These are phyloP conservation scores for Heliconius himera DNA, from an alignment of 1,140 invertebrate species.

Conservation along the genomic window DNA sequence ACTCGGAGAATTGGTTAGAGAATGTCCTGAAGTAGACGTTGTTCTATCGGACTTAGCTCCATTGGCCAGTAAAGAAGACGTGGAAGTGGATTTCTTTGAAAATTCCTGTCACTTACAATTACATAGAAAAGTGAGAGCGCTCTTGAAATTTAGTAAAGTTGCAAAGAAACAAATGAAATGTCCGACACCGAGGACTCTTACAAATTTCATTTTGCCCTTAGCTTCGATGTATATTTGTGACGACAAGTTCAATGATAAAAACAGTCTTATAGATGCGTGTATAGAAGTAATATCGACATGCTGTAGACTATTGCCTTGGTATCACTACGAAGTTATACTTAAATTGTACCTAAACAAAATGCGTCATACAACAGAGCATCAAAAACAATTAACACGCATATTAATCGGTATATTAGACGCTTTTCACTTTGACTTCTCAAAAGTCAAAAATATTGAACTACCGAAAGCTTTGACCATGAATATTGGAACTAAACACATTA, in stretches of 20 bases:
- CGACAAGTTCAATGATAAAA: constrained; percentile 88
- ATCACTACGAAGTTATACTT: constrained; percentile 91
- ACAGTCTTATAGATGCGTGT: constrained; percentile 92
- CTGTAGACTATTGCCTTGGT: constrained; percentile 91
- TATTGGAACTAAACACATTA: constrained; percentile 29
- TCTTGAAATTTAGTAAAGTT: constrained; percentile 86
- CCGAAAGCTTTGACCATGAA: constrained; percentile 63
- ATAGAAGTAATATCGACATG: constrained; percentile 89
- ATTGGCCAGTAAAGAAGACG: constrained; percentile 88
- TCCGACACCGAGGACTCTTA: constrained; percentile 87
- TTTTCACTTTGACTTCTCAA: constrained; percentile 95
- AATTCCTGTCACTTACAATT: constrained; percentile 94
- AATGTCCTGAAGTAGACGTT: constrained; percentile 87
- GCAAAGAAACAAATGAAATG: constrained; percentile 82
- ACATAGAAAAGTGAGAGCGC: constrained; percentile 90
- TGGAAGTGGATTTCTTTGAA: constrained; percentile 96
- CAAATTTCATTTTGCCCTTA: constrained; percentile 93
- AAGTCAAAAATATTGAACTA: constrained; percentile 78
- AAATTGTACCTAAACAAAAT: constrained; percentile 91
- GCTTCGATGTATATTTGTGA: constrained; percentile 90
- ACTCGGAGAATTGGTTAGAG: constrained; percentile 87
- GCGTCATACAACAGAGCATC: constrained; percentile 86
- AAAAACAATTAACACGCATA: constrained; percentile 92
- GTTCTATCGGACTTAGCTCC: constrained; percentile 88
- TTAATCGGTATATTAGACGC: constrained; percentile 92